Base-by-base conservation (phyloP, 1,140 invertebrate species). In the Caenorhabditis latens region DNA sequence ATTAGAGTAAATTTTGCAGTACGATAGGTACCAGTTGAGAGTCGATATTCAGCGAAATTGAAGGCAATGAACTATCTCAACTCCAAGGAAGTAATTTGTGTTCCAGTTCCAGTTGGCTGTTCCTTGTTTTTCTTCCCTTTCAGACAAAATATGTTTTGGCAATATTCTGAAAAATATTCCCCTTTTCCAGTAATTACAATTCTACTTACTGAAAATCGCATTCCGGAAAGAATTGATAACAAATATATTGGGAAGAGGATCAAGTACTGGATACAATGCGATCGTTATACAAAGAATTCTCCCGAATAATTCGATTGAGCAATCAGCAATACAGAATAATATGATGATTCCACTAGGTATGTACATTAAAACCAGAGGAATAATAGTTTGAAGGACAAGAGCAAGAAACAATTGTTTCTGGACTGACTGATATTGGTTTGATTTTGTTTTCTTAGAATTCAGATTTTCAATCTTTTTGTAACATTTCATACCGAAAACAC, bases 401-500 rank as follows among this genome's bases (percentile, higher is more conserved):
- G 55, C 55, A n/a, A 19, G 11, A 19, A 58, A 58, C n/a, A 58
- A 11, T 58, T 58, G 55, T 58, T 14, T 58, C n/a, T 58, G 55
- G 19, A 58, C 19, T n/a, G 55, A 58, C 11, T 58, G 55, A 11
- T 58, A 58, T 58, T 58, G 13, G 11, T n/a, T 58, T n/a, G 55
- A 58, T 58, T 4, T 58, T n/a, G 55, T 58, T n/a, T 58, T 58
- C 11, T 58, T 58, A 2, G 55, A 58, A 58, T 58, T 14, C 14
- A 58, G 19, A 19, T 58, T 58, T 16, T 19, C 14, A 4, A 58
- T 58, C n/a, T 14, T n/a, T n/a, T 58, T 4, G 55, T 58, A 58
- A 58, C 55, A 58, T 58, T 58, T 58, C 55, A 58, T 58, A 19
- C 55, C 55, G 19, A 58, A 58, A 58, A 58, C n/a, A 58, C 11